Base-by-base conservation (phyloP, 2,888 invertebrate genomes). In the Ophioninae sp. region DNA sequence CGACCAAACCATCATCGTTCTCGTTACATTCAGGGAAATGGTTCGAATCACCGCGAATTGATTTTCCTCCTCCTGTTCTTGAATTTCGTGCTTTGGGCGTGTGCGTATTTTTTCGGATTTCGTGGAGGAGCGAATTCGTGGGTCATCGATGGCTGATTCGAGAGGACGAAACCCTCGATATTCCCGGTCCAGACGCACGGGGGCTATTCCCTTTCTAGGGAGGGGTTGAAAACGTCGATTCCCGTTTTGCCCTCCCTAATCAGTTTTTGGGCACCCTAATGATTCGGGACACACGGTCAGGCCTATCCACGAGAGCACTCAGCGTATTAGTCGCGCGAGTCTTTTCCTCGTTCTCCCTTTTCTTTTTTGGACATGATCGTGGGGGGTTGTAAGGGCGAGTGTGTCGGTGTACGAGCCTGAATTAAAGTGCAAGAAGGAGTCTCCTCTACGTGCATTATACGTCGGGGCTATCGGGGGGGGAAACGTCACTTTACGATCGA, bases 251-350 rank as follows among this genome's bases (percentile, higher is more conserved):
- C 88, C 17, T 13, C 86, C 86, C 87, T 91, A 91, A 92, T 92
- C 91, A 92, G 91, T 90, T 51, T 90, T 87, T 87, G 90, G 89
- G 91, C 90, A 90, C 91, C 90, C 90, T 91, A 91, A 91, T 91
- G 90, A 92, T 91, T 90, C 88, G 88, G 88, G 77, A 77, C 63
- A 10, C 63, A 63, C 17, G 63, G 22, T 23, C 22, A 13, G 30
- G 30, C 51, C 51, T 30, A 20, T 37, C 30, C 44, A 23, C 63
- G 30, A 74, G 56, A 67, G 68, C 39, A 59, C 61, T 67, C 74
- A n/a, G n/a, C 68, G 61, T 61, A 68, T 74, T 74, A 68, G 30
- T 64, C 13, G 8, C 51, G 51, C 51, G 0, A 51, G 51, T 51
- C 51, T 51, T 51, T 51, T 51, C 51, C 51, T 51, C 51, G 6